Evolutionary conservation across 2,113 vertebrate species (phyloP).

Genomic region (Suricata suricatta): DNA sequence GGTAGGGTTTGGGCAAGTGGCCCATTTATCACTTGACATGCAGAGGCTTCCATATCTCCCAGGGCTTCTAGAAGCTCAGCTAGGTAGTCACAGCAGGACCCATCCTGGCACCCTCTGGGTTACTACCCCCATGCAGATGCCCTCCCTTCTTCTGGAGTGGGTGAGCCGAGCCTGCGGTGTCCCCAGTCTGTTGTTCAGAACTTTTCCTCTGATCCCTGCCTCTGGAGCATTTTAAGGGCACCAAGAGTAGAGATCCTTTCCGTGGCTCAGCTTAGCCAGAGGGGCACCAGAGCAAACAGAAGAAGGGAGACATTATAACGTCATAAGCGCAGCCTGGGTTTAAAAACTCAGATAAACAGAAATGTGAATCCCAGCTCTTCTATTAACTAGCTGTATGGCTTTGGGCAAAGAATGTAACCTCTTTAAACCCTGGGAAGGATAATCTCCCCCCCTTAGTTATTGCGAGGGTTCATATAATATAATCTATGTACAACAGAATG

Average conservation of each 20-base stretch:
- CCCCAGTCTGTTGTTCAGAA: neutral
- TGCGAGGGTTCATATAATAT: neutral
- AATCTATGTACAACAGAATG: neutral
- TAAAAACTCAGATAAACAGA: neutral
- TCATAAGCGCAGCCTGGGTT: neutral
- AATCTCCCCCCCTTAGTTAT: neutral
- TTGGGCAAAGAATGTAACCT: neutral
- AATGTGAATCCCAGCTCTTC: neutral
- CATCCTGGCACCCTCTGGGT: neutral
- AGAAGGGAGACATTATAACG: neutral
- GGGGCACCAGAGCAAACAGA: neutral
- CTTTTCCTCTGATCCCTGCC: neutral
- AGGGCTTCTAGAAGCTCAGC: neutral
- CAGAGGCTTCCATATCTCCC: neutral
- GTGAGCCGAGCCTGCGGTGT: neutral
- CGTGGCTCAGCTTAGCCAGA: neutral
- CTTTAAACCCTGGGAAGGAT: neutral
- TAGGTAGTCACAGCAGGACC: neutral
- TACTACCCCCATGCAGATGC: neutral
- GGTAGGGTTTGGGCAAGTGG: neutral
- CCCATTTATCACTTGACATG: neutral
- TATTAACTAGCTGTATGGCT: neutral
- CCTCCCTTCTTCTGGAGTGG: neutral
- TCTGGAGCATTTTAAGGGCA: neutral
- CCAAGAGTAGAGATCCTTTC: neutral